These are phyloP conservation scores for Vombatus ursinus DNA, from an alignment of 2,113 vertebrate species.

Conservation along the genomic window DNA sequence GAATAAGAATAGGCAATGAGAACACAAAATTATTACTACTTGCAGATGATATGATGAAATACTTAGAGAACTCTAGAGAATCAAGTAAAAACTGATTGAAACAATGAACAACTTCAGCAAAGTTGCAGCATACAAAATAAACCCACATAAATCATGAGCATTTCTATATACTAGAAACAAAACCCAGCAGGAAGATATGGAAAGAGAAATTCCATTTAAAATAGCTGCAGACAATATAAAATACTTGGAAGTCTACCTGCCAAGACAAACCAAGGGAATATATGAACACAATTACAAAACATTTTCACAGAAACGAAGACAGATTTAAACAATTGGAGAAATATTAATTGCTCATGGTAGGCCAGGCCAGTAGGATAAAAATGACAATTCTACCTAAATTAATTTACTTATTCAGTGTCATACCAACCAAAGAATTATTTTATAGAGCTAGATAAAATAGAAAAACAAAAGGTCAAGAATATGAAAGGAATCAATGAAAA, in stretches of 20 bases:
- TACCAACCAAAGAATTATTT: not conserved
- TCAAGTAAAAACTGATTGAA: not conserved
- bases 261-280: not conserved
- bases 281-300: not conserved
- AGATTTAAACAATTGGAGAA: not conserved
- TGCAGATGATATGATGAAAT: not conserved
- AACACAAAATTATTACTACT: not conserved
- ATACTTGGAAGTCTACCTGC: not conserved
- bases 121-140: not conserved
- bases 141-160: not conserved
- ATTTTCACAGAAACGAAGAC: not conserved
- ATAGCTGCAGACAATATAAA: not conserved
- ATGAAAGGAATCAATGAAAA: not conserved
- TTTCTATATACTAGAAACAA: not conserved
- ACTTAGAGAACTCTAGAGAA: not conserved
- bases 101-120: not conserved
- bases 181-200: not conserved
- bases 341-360: not conserved
- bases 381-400: not conserved
- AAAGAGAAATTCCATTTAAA: not conserved
- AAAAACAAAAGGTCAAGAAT: not conserved
- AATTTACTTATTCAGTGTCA: not conserved
- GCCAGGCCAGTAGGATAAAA: not conserved
- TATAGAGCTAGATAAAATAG: not conserved
- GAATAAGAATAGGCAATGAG: too few species aligned